Percentiles rank a stretch among this genome's conserved stretches.
Evolutionary conservation across 2,113 vertebrate genomes (phyloP).

Genomic region (Mugil cephalus): DNA sequence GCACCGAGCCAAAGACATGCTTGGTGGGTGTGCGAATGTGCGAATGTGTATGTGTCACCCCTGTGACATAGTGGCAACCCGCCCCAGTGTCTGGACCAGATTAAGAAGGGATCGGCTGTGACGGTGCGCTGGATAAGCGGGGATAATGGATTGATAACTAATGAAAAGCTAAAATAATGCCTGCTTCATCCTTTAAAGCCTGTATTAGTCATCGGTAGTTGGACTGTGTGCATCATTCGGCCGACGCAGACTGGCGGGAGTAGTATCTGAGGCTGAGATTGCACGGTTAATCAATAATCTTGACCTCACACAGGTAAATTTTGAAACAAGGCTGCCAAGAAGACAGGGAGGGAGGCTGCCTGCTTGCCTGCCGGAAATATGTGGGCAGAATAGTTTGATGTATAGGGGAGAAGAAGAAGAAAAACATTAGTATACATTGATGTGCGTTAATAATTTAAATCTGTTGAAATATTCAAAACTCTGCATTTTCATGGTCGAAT

Average conservation of each 20-base stretch:
- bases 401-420: not conserved
- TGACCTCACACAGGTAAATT: slow-evolving; percentile 23
- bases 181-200: not conserved
- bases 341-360: not conserved
- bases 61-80: not conserved
- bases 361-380: slow-evolving; percentile 9
- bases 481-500: not conserved
- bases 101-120: slow-evolving; percentile 9
- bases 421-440: not conserved
- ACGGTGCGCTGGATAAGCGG: not conserved
- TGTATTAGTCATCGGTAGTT: slow-evolving; percentile 11
- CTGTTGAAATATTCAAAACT: slow-evolving; percentile 16
- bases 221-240: slow-evolving; percentile 4
- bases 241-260: slow-evolving; percentile 23
- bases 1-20: not conserved
- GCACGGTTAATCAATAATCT: slow-evolving; percentile 57
- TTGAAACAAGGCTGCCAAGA: not conserved
- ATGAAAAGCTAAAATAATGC: not conserved
- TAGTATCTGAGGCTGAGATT: not conserved
- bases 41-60: not conserved
- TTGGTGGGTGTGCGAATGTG: not conserved
- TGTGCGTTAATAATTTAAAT: slow-evolving; percentile 18
- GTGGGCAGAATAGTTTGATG: slow-evolving; percentile 28
- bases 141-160: slow-evolving; percentile 5
- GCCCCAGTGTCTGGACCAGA: not conserved